Conservation (phyloP, 2,113 vertebrate species). For the Menura novaehollandiae region DNA sequence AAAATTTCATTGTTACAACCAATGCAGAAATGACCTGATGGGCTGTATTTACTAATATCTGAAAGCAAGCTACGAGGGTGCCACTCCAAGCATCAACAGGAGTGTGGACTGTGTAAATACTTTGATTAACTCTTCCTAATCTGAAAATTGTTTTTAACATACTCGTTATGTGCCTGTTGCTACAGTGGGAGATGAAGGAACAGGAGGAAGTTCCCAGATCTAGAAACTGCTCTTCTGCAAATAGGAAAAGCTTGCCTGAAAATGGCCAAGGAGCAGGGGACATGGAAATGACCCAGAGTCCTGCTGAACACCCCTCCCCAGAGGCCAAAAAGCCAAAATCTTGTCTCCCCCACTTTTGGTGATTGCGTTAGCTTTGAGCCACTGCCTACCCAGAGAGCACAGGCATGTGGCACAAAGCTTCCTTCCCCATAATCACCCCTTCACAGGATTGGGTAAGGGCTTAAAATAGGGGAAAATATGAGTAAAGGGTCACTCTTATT, state of each 20-base stretch:
- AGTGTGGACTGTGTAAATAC: not conserved
- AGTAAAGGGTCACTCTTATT: not conserved
- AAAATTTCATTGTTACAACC: not conserved
- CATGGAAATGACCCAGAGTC: not conserved
- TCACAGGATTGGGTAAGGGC: not conserved
- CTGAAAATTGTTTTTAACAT: not conserved
- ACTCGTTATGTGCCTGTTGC: not conserved
- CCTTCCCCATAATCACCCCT: not conserved
- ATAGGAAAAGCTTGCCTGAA: not conserved
- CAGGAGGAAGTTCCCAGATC: not conserved
- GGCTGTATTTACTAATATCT: not conserved
- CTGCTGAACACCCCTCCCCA: not conserved
- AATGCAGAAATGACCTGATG: not conserved
- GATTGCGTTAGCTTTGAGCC: fast-evolving
- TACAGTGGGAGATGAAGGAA: not conserved
- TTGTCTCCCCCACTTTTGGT: not conserved
- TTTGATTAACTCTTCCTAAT: not conserved
- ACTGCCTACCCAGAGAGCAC: not conserved
- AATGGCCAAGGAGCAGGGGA: not conserved
- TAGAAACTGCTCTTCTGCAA: not conserved
- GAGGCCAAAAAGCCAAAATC: not conserved
- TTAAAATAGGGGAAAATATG: not conserved
- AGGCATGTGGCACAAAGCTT: not conserved
- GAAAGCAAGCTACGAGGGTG: not conserved
- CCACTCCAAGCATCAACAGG: not conserved